Evolutionary conservation across 1,140 invertebrate species (phyloP), one percentile per base, ranked within the genome.

Genomic region (Euura lappo): DNA sequence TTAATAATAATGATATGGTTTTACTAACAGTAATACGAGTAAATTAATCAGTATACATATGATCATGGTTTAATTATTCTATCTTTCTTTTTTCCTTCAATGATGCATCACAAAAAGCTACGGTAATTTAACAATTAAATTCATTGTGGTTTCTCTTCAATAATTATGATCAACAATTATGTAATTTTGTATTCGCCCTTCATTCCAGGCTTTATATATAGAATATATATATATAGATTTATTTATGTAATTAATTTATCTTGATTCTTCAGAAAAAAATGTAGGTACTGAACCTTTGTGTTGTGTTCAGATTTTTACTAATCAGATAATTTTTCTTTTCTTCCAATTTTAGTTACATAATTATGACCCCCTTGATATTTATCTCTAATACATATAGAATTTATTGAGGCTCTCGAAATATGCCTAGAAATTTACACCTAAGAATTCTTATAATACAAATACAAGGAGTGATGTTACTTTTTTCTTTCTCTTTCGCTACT

Each of bases 1-100:
- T 60, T 60, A 60, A 60, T 60, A 60, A 60, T 60, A 60, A 60
- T 60, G 51, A 60, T 60, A 60, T 60, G 51, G 51, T 60, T n/a
- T 60, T 60, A 60, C 51, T 11, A 60, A 60, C 51, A 11, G 13
- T 60, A 60, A 60, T 60, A 60, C 51, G 51, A 60, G 51, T 60
- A 60, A 60, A 60, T 60, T 60, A 60, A 60, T 60, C 51, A 60
- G 10, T 60, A 60, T 60, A 60, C 51, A 60, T 60, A 60, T 60
- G 28, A 28, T 28, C 13, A 60, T 60, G 13, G 10, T 28, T 28
- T 28, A 28, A 28, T 28, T 28, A 28, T 28, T 28, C 1, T 28
- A 28, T 28, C 28, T 1, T 28, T 28, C 28, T 28, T 28, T 28
- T 28, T 28, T 28, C 1, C 28, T 60, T 60, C 51, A 6, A 60